Evolutionary conservation across 2,113 vertebrate species (phyloP), one percentile per base, ranked within the genome.

Genomic region (Pelmatolapia mariae): DNA sequence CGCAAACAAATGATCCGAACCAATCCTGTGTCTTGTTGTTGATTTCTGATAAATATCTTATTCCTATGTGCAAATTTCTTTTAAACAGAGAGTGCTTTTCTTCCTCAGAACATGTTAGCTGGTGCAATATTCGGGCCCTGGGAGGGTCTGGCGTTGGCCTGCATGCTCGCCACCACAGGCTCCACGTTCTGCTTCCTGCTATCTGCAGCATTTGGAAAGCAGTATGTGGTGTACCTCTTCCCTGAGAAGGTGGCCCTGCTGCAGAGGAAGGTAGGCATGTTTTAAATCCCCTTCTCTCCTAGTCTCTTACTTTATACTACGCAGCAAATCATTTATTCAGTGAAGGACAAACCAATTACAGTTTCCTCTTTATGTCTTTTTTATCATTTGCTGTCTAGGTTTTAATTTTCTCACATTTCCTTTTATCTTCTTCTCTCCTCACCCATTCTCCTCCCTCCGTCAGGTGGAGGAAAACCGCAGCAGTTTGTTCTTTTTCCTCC

Each of bases 61-160:
- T 50, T 8, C 16, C 18, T 50, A 4, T 2, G 7, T 50, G 71
- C 16, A 29, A 19, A 78, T 78, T 50, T n/a, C 16, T 6, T 19
- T 78, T 31, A 47, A 76, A 47, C 43, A 19, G 15, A 18, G 4
- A 19, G 15, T 57, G 22, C 11, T 5, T 68, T 22, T 36, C 7
- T 50, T 24, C 24, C 68, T n/a, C 95, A 99, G 98, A 99, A 99
- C 53, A 97, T 99, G 84, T 91, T 99, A 29, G 98, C 97, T 0
- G 99, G 98, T 2, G 98, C 99, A 0, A 95, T 99, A 33, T 99
- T 99, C 1, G 99, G 99, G 12, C 98, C 98, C 0, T 99, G 98
- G 98, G 93, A 95, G 3, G 99, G 98, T 24, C 96, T 99, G 82
- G 71, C 95, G 29, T 92, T 99, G 52, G 98, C 98, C 94, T 99